phyloP scores from a whole-genome alignment of 2,113 vertebrate genomes.

The Scartelaos histophorus region DNA sequence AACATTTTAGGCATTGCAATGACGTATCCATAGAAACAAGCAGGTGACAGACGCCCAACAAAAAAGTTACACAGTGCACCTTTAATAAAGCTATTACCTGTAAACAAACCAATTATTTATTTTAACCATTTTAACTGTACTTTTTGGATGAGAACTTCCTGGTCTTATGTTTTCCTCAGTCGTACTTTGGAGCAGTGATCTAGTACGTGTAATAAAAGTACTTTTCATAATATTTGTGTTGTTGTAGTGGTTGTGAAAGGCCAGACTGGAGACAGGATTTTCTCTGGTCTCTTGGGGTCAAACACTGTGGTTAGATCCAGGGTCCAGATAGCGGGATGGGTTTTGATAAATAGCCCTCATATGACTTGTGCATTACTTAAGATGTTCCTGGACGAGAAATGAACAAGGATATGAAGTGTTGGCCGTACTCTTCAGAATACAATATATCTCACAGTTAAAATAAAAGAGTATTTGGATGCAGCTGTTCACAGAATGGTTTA shows the following conservation, averaged over 20 bases:
- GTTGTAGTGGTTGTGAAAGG: constrained; percentile 9
- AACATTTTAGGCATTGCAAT: no score
- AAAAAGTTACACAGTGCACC: no score
- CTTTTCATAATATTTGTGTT: constrained; percentile 46
- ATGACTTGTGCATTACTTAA: constrained; percentile 60
- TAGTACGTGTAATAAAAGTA: constrained; percentile 64
- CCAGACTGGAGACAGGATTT: constrained; percentile 24
- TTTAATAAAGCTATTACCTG: constrained; percentile 6
- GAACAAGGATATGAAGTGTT: constrained; percentile 49
- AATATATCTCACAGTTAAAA: constrained; percentile 34
- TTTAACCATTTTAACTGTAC: constrained; percentile 58
- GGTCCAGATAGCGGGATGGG: constrained; percentile 46
- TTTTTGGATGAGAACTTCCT: constrained; percentile 51
- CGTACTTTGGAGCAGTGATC: constrained; percentile 41
- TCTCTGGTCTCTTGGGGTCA: constrained; percentile 17
- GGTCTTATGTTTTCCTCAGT: constrained; percentile 44
- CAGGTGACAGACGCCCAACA: no score
- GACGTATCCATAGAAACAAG: no score
- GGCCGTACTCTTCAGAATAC: constrained; percentile 23
- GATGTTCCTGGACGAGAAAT: constrained; percentile 37
- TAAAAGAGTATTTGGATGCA: constrained; percentile 42
- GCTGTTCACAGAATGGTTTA: constrained; percentile 28
- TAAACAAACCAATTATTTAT: constrained; percentile 71
- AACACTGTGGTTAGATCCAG: constrained; percentile 44
- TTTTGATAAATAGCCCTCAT: constrained; percentile 60